phyloP scores from a whole-genome alignment of 1,140 invertebrate genomes.

The Platyura marginata region DNA sequence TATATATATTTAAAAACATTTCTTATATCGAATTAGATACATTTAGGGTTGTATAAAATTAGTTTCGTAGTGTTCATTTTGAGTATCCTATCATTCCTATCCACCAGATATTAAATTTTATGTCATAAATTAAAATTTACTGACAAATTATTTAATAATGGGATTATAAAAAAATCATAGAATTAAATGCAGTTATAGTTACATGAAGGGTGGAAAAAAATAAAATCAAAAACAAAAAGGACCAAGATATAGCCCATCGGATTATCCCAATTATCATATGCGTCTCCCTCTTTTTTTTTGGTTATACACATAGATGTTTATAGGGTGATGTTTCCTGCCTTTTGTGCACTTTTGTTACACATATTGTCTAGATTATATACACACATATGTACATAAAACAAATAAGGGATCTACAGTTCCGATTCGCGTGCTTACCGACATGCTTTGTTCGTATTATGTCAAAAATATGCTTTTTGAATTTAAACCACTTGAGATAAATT shows the following conservation, averaged over 20 bases:
- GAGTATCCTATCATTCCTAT: no score
- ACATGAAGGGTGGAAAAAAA: not conserved
- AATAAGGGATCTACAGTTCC: no score
- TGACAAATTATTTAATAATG: no score
- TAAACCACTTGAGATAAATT: not conserved
- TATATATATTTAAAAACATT: no score
- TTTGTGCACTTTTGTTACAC: not conserved
- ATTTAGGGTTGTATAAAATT: no score
- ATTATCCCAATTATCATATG: constrained; percentile 1
- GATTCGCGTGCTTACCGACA: not conserved
- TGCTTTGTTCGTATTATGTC: not conserved
- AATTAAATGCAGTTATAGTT: not conserved
- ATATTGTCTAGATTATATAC: not conserved
- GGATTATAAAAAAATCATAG: no score
- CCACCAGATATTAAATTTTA: no score
- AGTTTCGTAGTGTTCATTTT: no score
- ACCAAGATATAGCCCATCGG: not conserved
- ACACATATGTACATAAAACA: not conserved
- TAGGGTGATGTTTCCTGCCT: not conserved
- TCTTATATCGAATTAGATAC: no score
- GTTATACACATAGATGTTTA: not conserved
- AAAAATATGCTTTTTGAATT: not conserved
- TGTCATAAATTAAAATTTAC: no score
- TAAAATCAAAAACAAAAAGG: constrained; percentile 1
- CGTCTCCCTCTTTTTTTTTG: not conserved